Evolutionary conservation across 1,140 invertebrate species (phyloP).

Genomic region (Drosophila funebris): DNA sequence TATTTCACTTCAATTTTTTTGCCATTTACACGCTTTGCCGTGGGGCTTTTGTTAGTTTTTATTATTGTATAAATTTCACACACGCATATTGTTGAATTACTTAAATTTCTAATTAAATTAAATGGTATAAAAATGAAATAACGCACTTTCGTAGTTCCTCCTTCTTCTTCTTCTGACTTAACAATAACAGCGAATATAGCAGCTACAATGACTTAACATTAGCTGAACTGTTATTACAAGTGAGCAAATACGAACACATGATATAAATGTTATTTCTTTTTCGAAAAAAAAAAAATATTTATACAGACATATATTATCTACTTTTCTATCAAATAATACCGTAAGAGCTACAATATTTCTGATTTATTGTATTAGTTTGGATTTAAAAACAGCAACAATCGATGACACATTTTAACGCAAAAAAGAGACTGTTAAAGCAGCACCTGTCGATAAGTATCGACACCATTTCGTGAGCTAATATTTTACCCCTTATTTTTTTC

Average conservation of each 20-base stretch:
- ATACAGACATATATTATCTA: too few relatives aligned
- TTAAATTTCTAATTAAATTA: constrained; percentile 75
- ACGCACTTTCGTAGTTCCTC: constrained; percentile 71
- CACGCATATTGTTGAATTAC: constrained; percentile 67
- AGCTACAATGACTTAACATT: constrained; percentile 13
- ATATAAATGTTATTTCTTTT: too few relatives aligned
- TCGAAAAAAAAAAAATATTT: neutral
- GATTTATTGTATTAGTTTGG: too few relatives aligned
- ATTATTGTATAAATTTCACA: constrained; percentile 59
- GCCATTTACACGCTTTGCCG: constrained; percentile 58
- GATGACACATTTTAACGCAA: too few relatives aligned
- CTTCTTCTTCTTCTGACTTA: constrained; percentile 56
- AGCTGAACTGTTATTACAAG: constrained; percentile 18
- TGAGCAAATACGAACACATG: neutral
- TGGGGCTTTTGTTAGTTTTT: constrained; percentile 42
- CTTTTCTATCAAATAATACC: too few relatives aligned
- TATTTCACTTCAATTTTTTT: constrained; percentile 63
- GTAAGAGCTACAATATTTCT: too few relatives aligned
- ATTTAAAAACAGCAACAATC: too few relatives aligned
- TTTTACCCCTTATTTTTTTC: neutral
- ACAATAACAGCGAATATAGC: constrained; percentile 54
- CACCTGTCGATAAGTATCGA: too few relatives aligned
- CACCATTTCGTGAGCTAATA: neutral
- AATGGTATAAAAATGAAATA: constrained; percentile 78
- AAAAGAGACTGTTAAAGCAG: too few relatives aligned